phyloP scores from a whole-genome alignment of 2,113 vertebrate species.

The Sminthopsis crassicaudata region DNA sequence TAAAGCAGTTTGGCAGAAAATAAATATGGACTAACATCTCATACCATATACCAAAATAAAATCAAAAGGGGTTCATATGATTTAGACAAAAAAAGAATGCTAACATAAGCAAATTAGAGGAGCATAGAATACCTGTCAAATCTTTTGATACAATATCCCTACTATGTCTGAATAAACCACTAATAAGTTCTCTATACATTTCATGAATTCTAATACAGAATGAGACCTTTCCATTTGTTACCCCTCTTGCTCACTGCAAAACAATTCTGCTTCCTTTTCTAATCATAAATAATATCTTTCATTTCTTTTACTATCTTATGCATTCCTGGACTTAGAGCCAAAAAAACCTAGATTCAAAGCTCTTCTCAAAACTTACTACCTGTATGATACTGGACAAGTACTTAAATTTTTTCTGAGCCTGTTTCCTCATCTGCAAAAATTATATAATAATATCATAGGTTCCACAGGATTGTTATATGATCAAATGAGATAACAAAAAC shows the following conservation, averaged over 20 bases:
- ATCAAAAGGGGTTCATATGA: too few species aligned
- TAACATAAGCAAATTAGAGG: too few species aligned
- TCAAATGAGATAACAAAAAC: neutral
- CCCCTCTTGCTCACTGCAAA: neutral
- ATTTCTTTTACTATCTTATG: neutral
- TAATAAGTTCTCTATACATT: neutral
- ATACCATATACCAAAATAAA: too few species aligned
- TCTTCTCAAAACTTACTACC: neutral
- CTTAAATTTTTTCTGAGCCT: neutral
- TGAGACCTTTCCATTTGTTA: neutral
- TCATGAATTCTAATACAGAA: neutral
- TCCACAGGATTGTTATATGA: neutral
- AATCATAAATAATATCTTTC: neutral
- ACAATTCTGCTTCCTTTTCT: neutral
- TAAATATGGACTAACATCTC: too few species aligned
- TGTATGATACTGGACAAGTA: neutral
- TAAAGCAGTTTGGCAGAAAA: too few species aligned
- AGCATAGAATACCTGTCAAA: too few species aligned
- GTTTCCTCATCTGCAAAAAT: neutral
- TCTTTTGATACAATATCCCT: too few species aligned
- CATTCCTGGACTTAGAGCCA: neutral
- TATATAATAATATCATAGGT: neutral
- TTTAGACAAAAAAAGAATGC: too few species aligned
- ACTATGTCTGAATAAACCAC: neutral
- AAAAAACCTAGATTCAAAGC: neutral